Conservation (phyloP, 2,888 invertebrate genomes). For the Troilus luridus region DNA sequence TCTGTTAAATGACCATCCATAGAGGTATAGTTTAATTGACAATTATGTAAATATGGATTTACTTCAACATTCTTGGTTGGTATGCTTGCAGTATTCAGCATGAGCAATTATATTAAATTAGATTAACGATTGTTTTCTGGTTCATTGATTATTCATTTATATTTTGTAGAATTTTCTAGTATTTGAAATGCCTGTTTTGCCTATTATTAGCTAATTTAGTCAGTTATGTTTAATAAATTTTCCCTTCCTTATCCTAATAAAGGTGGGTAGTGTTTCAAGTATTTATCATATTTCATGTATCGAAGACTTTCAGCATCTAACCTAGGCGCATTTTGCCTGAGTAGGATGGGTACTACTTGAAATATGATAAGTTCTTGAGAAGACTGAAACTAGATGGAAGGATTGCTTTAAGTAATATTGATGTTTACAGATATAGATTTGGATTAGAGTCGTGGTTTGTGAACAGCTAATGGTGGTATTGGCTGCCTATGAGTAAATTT, state of each 20-base stretch:
- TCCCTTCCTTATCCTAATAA: background rate
- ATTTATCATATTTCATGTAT: background rate
- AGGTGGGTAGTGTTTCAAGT: background rate
- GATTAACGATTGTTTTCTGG: background rate
- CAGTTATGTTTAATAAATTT: background rate
- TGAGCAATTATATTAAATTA: background rate
- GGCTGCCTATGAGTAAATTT: background rate
- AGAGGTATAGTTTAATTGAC: background rate
- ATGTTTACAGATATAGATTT: too few species aligned
- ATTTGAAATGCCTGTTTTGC: slow-evolving; percentile 3
- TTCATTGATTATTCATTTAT: slow-evolving; percentile 43
- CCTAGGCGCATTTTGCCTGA: too few species aligned
- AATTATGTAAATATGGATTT: background rate
- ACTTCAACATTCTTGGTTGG: background rate
- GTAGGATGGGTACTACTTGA: too few species aligned
- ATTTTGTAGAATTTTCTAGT: background rate
- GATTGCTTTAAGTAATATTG: too few species aligned
- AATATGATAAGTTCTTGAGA: too few species aligned
- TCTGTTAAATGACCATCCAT: background rate
- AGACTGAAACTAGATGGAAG: too few species aligned
- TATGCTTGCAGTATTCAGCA: background rate
- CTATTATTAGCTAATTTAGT: background rate
- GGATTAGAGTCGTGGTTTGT: too few species aligned
- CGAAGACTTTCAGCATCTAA: background rate
- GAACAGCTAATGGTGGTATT: too few species aligned